These are phyloP conservation scores for Cephalopterus ornatus DNA, from an alignment of 2,113 vertebrate species.

Conservation along the genomic window DNA sequence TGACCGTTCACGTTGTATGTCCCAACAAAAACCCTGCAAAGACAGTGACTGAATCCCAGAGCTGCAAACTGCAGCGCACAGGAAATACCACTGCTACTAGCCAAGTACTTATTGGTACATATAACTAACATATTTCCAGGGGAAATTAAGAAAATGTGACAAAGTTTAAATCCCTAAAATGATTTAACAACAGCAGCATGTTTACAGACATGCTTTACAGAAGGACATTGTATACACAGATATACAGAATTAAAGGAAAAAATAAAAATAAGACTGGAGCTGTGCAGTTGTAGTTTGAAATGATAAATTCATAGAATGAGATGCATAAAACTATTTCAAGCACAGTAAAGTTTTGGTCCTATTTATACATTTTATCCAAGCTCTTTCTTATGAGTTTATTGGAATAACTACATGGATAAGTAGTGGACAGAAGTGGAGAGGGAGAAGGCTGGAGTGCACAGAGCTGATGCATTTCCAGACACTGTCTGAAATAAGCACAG, in stretches of 20 bases:
- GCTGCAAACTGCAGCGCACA: neutral
- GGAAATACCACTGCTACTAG: neutral
- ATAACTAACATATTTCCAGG: neutral
- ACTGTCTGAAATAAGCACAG: neutral
- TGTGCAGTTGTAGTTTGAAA: neutral
- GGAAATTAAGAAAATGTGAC: neutral
- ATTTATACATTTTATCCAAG: neutral
- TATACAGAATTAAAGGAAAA: neutral
- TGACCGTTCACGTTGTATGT: slow-evolving; percentile 97
- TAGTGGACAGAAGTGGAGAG: neutral
- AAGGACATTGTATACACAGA: neutral
- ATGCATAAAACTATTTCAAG: neutral
- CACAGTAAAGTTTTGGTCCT: neutral
- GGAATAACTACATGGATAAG: neutral
- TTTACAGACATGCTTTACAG: neutral
- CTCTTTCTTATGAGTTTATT: neutral
- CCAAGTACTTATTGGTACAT: neutral
- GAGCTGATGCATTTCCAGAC: neutral
- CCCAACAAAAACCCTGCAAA: slow-evolving; percentile 88
- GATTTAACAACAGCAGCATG: neutral
- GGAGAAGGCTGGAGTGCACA: neutral
- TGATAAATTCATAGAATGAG: neutral
- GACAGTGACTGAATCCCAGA: neutral
- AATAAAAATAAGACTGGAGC: neutral
- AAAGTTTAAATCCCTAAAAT: neutral